Evolutionary conservation across 2,113 vertebrate species (phyloP).

Genomic region (Stegostoma tigrinum): DNA sequence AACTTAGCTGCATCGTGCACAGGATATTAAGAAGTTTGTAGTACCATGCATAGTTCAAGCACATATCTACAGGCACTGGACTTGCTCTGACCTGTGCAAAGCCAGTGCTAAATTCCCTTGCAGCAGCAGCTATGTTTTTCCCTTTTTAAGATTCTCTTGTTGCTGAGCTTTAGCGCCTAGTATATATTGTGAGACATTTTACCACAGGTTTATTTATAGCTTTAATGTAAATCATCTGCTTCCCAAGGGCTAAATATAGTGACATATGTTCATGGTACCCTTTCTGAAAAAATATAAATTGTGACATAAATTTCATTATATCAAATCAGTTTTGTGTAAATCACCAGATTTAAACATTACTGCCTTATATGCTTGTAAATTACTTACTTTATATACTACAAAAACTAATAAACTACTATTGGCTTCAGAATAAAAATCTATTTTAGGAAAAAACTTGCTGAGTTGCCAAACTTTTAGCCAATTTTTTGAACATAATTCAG

Average conservation of each 20-base stretch:
- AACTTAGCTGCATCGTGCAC: not conserved
- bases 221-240: not conserved
- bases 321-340: not conserved
- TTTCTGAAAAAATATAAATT: not conserved
- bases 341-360: not conserved
- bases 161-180: not conserved
- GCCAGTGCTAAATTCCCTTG: not conserved
- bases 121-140: not conserved
- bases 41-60: not conserved
- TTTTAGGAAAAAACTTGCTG: not conserved
- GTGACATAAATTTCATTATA: constrained; percentile 9
- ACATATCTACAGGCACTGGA: not conserved
- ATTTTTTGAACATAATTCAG: not conserved
- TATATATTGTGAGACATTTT: not conserved
- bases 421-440: not conserved
- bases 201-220: not conserved
- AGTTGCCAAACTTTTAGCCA: not conserved
- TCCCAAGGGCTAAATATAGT: not conserved
- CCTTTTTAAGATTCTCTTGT: not conserved
- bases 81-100: not conserved
- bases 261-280: not conserved
- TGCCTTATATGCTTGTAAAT: not conserved
- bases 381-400: not conserved
- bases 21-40: not conserved
- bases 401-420: not conserved